Base-by-base conservation (phyloP, 2,113 vertebrate species). In the Indicator maculatus region DNA sequence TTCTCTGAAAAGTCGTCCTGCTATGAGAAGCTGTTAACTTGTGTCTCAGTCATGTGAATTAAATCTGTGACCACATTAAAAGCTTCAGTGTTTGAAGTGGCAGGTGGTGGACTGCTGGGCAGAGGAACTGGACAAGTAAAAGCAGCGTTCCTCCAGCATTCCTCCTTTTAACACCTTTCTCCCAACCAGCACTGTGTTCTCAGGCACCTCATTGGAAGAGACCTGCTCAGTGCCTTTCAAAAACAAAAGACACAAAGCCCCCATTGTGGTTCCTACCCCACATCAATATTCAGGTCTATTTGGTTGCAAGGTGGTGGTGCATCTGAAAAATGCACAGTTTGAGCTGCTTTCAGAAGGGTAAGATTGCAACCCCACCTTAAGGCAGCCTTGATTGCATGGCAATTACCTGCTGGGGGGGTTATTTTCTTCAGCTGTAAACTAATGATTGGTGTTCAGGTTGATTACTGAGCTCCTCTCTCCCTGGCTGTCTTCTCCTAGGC, bases 401-500 rank as follows among this genome's bases (percentile, higher is more conserved):
- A 95, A 85, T 86, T 94, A 61, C 93, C 50, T 77, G 26, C 44
- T 66, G 72, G 39, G 69, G 86, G 53, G 53, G 72, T 88, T 86
- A 31, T 94, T 93, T 96, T 61, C 45, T 59, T 94, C 92, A 77
- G 1, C 82, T 72, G 36, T 97, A 41, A 84, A 75, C 59, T 90
- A 89, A 90, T 56, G 87, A 39, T 89, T 66, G 70, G 7, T 95
- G 89, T 93, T 55, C 91, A 78, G 61, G 33, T 96, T 89, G 69
- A 91, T 92, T 84, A 88, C 93, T 81, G 79, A 63, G 69, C 45
- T 96, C 79, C 63, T 30, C 10, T 94, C 72, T 95, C 93, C 63
- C 56, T 91, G 95, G 78, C 56, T 94, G 87, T 83, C 96, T 74
- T 96, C 16, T 95, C 74, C 78, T 93, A 99, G 99, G 96, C 99